These are phyloP conservation scores for Drosophila orosa DNA, from an alignment of 1,140 invertebrate species.

Conservation along the genomic window DNA sequence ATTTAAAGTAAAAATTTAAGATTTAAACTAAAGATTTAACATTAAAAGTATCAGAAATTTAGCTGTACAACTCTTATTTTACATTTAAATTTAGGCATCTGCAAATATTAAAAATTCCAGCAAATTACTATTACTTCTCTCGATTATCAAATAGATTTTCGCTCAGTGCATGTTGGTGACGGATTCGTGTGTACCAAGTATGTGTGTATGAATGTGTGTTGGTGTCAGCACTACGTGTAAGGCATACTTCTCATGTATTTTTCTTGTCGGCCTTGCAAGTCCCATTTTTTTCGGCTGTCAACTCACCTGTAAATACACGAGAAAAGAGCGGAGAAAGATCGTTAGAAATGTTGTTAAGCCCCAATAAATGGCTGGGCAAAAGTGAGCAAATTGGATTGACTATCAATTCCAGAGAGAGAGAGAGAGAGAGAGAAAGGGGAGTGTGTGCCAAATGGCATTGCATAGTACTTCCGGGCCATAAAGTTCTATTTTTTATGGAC, in stretches of 20 bases:
- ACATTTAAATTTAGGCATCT: not conserved
- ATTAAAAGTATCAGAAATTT: no score
- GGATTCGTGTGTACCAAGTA: constrained; percentile 7
- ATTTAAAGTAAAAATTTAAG: no score
- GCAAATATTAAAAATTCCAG: not conserved
- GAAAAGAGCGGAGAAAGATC: constrained; percentile 16
- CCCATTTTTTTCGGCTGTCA: constrained; percentile 30
- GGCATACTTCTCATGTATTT: constrained; percentile 52
- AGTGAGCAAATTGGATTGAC: constrained; percentile 32
- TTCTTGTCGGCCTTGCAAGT: constrained; percentile 31
- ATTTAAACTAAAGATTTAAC: no score
- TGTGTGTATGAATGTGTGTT: constrained; percentile 5
- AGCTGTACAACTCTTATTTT: no score
- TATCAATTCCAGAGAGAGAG: not conserved
- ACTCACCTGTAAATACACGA: constrained; percentile 69
- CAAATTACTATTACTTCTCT: no score
- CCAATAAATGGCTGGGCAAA: constrained; percentile 18
- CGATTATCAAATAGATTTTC: constrained; percentile 1
- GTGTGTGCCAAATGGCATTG: constrained; percentile 22
- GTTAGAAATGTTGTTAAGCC: constrained; percentile 50
- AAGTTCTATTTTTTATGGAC: constrained; percentile 29
- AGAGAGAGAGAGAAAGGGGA: not conserved
- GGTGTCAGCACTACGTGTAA: constrained; percentile 50
- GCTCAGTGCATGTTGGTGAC: constrained; percentile 17
- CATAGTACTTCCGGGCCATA: constrained; percentile 33